Evolutionary conservation across 2,888 invertebrate genomes (phyloP), one percentile per base, ranked within the genome.

Genomic region (Cryptocheilus praepositus): DNA sequence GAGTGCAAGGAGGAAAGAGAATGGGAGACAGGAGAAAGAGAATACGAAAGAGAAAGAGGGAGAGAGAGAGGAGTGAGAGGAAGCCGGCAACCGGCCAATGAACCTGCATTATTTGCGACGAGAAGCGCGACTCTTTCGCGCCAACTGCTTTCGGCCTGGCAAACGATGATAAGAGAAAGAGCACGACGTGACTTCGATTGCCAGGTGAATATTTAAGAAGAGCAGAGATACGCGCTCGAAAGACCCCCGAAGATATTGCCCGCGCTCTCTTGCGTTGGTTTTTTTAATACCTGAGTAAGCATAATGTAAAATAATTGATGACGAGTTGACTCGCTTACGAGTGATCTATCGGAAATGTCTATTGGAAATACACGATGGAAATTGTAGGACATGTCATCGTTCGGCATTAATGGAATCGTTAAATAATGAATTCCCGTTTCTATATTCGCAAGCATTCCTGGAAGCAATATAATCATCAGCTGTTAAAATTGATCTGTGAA

Each of bases 31-130:
- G 21, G 36, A 46, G 15, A 45, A 56, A 21, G 60, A 25, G 36
- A 44, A 25, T 16, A n/a, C n/a, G 15, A 45, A 56, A 21, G 60
- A 25, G n/a, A n/a, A n/a, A n/a, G n/a, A n/a, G n/a, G n/a, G 16
- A 60, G 25, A 46, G 52, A 22, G 46, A 55, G 56, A 44, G 22
- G 44, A 60, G 55, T 28, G 56, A 57, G 61, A 59, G 46, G 22
- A 49, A 53, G 44, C 59, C 56, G 67, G 44, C 21, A 45, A 67
- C 57, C 69, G 76, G 80, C 73, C 79, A 75, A 79, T 73, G 80
- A 77, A 80, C 78, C 74, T 80, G 74, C 76, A 75, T 80, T 73
- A 75, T 77, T 80, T 74, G 71, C 65, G 71, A 67, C 72, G 63
- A 75, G 74, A 74, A 69, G 67, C 75, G 75, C 74, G 69, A 76